Evolutionary conservation across 2,888 invertebrate genomes (phyloP).

Genomic region (Eristalis pertinax): DNA sequence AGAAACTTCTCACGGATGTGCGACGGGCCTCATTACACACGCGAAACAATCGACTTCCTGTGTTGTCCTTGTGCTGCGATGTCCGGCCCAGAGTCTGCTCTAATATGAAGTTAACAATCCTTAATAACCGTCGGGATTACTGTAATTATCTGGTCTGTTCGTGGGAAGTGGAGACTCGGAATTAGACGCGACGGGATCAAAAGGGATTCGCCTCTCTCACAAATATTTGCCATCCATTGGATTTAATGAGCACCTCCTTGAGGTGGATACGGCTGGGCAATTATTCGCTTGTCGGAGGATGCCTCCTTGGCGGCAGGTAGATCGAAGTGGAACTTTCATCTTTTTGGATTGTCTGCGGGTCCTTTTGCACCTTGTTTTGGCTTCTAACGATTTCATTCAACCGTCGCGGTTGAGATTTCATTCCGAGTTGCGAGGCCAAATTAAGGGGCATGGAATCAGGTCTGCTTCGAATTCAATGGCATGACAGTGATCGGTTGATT

Average conservation of each 20-base stretch:
- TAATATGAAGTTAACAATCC: constrained; percentile 54
- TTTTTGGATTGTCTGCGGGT: background rate
- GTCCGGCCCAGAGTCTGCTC: background rate
- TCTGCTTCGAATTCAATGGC: too few relatives aligned
- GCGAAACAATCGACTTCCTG: constrained; percentile 30
- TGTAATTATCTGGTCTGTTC: constrained; percentile 44
- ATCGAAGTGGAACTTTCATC: background rate
- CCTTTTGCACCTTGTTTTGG: constrained; percentile 19
- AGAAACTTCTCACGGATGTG: constrained; percentile 31
- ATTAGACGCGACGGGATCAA: constrained; percentile 9
- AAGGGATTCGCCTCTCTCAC: constrained; percentile 25
- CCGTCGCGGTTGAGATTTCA: background rate
- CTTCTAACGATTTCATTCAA: background rate
- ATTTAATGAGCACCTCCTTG: constrained; percentile 49
- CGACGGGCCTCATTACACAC: background rate
- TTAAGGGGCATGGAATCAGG: too few relatives aligned
- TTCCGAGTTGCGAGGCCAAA: too few relatives aligned
- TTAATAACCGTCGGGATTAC: constrained; percentile 40
- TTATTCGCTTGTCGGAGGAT: constrained; percentile 27
- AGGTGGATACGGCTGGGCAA: constrained; percentile 35
- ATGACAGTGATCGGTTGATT: too few relatives aligned
- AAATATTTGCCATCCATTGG: constrained; percentile 47
- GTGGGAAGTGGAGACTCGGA: constrained; percentile 24
- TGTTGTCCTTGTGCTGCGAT: constrained; percentile 18
- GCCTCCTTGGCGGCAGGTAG: constrained; percentile 26